A percentile compares a stretch with the other conserved stretches of the same genome.
Conservation (phyloP, 2,888 invertebrate species). For the Leptinotarsa rubiginosa region DNA sequence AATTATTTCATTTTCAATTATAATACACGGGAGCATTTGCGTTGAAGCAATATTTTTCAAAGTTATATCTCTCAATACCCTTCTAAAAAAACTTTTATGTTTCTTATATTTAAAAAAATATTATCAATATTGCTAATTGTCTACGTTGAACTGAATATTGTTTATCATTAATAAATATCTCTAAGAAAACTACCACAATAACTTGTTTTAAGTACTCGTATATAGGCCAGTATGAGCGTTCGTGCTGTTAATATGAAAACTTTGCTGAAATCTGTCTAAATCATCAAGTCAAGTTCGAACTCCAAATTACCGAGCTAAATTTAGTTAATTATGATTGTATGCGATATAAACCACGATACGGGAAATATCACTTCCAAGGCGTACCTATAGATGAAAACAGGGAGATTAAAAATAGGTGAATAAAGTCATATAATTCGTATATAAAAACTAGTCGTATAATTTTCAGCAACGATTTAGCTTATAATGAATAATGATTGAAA, state of each 20-base stretch:
- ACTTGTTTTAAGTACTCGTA: neutral
- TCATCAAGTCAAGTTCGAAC: constrained; percentile 3
- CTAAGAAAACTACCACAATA: neutral
- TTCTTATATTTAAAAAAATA: too few relatives aligned
- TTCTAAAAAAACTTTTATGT: too few relatives aligned
- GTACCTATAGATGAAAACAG: neutral
- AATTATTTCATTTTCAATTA: too few relatives aligned
- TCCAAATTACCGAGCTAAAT: neutral
- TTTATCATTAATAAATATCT: neutral
- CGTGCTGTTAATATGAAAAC: neutral
- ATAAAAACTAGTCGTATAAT: too few relatives aligned
- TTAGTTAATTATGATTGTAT: neutral
- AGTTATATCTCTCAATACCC: too few relatives aligned
- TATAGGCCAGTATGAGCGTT: neutral
- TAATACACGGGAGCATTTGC: too few relatives aligned
- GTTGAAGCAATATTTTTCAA: too few relatives aligned
- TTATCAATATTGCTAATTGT: too few relatives aligned
- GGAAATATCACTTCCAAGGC: neutral
- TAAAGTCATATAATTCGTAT: neutral
- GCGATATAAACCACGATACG: neutral
- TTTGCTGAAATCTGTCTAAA: neutral
- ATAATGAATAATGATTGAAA: too few relatives aligned
- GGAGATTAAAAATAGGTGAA: neutral
- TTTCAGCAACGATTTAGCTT: too few relatives aligned
- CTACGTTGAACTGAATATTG: neutral